Conservation (phyloP, 2,797 vertebrate genomes). For the Sebastes cheni region DNA sequence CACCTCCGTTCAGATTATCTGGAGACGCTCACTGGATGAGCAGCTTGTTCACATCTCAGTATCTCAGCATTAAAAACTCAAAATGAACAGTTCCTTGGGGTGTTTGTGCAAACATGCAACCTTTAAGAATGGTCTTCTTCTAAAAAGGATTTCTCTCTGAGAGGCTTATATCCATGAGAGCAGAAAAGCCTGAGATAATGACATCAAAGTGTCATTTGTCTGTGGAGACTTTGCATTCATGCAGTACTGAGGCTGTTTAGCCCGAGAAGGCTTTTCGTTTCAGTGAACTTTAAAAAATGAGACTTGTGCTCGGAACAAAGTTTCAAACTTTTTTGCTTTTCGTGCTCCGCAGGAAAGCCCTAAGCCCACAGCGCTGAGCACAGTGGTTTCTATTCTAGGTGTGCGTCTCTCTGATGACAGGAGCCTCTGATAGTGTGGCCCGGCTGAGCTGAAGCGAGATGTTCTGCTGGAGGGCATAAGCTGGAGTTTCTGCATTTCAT, state of each 20-base stretch:
- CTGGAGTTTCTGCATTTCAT: conserved; percentile 17
- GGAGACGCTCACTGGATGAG: not conserved
- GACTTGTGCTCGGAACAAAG: conserved; percentile 6
- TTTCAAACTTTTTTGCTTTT: conserved; percentile 12
- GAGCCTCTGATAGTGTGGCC: conserved; percentile 15
- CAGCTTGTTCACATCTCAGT: not conserved
- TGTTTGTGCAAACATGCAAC: not conserved
- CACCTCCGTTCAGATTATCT: not conserved
- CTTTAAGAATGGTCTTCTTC: not conserved
- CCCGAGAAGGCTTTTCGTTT: not conserved
- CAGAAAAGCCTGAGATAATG: conserved; percentile 34
- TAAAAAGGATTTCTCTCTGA: not conserved
- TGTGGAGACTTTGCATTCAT: not conserved
- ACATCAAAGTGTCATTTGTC: conserved; percentile 33
- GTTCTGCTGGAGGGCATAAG: conserved; percentile 27
- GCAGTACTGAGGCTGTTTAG: not conserved
- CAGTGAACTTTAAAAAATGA: not conserved
- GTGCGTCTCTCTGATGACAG: conserved; percentile 17
- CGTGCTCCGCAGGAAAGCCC: not conserved
- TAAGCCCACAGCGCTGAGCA: not conserved
- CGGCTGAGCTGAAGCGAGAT: conserved; percentile 11
- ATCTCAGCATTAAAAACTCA: not conserved
- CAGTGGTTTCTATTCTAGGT: conserved; percentile 8
- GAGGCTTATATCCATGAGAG: conserved; percentile 15
- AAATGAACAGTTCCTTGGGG: not conserved